Conservation (phyloP, 2,113 vertebrate genomes). For the Fukomys damarensis region DNA sequence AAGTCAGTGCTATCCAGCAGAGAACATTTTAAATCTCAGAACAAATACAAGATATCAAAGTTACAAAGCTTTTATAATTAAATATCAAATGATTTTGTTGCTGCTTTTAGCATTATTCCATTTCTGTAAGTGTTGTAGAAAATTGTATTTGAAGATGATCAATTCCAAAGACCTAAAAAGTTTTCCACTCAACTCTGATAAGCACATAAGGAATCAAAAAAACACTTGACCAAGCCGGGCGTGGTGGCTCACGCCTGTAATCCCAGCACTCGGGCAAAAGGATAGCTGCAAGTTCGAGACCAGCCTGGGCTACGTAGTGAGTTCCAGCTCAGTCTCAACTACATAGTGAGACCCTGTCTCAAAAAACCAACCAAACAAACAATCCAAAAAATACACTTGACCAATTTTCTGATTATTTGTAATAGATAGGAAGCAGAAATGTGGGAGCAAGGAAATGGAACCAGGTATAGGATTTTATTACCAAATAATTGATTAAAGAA, state of each 20-base stretch:
- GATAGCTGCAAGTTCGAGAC: too few relatives aligned
- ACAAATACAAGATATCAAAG: neutral
- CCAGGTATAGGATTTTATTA: neutral
- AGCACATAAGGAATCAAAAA: neutral
- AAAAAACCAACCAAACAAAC: too few relatives aligned
- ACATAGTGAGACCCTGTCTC: too few relatives aligned
- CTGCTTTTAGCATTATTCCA: neutral
- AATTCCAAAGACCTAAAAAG: neutral
- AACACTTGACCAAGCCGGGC: too few relatives aligned
- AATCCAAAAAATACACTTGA: too few relatives aligned
- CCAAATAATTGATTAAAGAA: neutral
- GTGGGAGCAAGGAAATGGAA: fast-evolving
- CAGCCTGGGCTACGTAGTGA: too few relatives aligned
- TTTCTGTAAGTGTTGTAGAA: neutral
- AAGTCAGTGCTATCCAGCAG: neutral
- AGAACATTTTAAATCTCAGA: neutral
- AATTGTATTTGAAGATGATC: neutral
- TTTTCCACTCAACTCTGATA: neutral
- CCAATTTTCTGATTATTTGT: neutral
- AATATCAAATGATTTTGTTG: neutral
- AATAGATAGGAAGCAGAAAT: neutral
- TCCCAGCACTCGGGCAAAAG: too few relatives aligned
- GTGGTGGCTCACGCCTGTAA: too few relatives aligned
- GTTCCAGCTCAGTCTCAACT: too few relatives aligned
- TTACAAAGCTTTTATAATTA: neutral